Percentiles rank a stretch among this genome's conserved stretches.
Conservation (phyloP, 2,888 invertebrate species). For the Emmelina monodactyla region DNA sequence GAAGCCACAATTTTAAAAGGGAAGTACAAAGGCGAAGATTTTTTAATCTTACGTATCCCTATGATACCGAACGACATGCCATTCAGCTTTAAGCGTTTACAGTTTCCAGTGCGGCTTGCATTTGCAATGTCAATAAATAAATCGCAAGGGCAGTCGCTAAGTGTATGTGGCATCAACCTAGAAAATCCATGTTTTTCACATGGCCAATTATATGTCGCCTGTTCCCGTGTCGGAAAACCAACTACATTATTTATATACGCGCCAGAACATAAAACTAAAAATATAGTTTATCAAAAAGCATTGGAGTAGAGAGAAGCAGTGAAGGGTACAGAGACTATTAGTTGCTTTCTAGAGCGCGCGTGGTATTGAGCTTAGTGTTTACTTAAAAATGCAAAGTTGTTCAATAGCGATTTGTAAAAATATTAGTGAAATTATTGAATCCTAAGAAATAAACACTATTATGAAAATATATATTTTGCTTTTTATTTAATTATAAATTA, state of each 20-base stretch:
- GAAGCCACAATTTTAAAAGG: slow-evolving; percentile 15
- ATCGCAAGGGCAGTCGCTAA: slow-evolving; percentile 15
- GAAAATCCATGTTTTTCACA: slow-evolving; percentile 17
- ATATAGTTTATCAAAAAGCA: slow-evolving; percentile 17
- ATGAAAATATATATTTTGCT: no score
- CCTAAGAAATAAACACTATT: no score
- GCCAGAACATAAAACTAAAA: slow-evolving; percentile 19
- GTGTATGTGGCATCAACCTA: slow-evolving; percentile 14
- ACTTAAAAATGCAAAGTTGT: no score
- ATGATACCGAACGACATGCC: slow-evolving; percentile 16
- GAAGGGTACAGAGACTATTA: no score
- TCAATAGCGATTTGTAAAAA: no score
- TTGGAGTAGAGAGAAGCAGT: no score
- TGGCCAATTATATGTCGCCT: slow-evolving; percentile 23
- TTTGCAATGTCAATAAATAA: slow-evolving; percentile 19
- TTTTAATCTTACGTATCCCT: slow-evolving; percentile 15
- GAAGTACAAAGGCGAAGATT: slow-evolving; percentile 12
- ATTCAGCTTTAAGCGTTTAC: slow-evolving; percentile 15
- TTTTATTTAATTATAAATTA: no score
- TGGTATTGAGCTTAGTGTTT: no score
- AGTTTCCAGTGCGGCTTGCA: slow-evolving; percentile 16
- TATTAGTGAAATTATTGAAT: no score
- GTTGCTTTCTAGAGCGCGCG: no score
- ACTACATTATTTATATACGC: slow-evolving; percentile 20
- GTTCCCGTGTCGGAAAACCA: slow-evolving; percentile 23